Evolutionary conservation across 2,797 vertebrate species (phyloP).

Genomic region (Neosalanx taihuensis): DNA sequence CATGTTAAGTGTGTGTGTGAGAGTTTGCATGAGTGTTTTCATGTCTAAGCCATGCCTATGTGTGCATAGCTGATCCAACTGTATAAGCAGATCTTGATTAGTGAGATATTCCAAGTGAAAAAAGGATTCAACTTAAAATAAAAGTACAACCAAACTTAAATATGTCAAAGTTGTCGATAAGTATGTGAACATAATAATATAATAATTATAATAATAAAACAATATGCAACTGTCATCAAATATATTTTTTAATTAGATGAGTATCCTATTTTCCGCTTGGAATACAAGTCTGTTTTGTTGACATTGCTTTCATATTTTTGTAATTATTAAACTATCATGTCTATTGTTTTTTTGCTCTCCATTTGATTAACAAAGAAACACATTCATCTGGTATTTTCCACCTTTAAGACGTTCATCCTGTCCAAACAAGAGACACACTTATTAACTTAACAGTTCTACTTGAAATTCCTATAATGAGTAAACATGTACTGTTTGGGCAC

Average conservation of each 20-base stretch:
- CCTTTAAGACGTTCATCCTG: neutral
- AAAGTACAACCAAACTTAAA: too few species aligned
- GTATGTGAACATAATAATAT: too few species aligned
- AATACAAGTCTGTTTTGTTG: neutral
- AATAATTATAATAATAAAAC: too few species aligned
- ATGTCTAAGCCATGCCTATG: neutral
- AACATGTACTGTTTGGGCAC: neutral
- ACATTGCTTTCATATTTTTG: conserved; percentile 3
- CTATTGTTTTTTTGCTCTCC: neutral
- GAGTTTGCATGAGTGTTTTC: neutral
- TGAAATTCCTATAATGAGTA: neutral
- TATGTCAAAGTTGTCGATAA: too few species aligned
- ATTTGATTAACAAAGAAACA: neutral
- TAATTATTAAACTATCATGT: neutral
- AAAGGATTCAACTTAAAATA: too few species aligned
- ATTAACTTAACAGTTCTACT: neutral
- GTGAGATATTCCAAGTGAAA: neutral
- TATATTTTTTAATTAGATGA: too few species aligned
- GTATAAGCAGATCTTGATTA: neutral
- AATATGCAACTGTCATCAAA: too few species aligned
- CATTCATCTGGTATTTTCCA: neutral
- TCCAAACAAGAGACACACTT: neutral
- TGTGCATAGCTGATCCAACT: neutral
- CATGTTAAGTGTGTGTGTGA: neutral
- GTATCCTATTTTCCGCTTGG: neutral